Conservation (phyloP, 2,797 vertebrate species). For the Melopsittacus undulatus region DNA sequence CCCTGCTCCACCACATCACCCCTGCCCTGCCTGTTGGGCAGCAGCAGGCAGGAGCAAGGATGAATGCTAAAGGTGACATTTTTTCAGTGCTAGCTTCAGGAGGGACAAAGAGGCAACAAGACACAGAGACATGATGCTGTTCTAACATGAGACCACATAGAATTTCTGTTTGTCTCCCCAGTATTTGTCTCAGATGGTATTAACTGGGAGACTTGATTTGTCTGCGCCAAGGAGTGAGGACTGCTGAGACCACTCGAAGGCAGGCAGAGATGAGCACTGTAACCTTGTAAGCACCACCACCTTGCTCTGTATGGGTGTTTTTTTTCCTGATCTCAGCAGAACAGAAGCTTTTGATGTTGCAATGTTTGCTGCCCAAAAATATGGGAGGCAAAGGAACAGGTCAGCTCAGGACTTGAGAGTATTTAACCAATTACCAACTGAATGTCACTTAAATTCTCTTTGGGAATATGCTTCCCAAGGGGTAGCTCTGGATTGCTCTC, state of each 20-base stretch:
- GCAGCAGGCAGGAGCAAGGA: not conserved
- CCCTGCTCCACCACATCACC: rapidly evolving
- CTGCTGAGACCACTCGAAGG: not conserved
- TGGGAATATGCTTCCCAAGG: not conserved
- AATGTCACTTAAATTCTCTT: not conserved
- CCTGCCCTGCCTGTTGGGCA: not conserved
- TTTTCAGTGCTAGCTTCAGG: not conserved
- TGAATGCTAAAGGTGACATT: rapidly evolving
- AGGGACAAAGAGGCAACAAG: not conserved
- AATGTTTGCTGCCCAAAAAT: conserved; percentile 29
- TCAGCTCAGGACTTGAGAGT: not conserved
- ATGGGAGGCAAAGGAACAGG: conserved; percentile 32
- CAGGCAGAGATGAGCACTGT: not conserved
- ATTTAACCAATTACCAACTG: not conserved
- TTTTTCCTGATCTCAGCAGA: not conserved
- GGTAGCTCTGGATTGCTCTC: not conserved
- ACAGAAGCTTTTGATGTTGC: conserved; percentile 9
- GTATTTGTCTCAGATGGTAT: not conserved
- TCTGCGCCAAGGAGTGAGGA: rapidly evolving
- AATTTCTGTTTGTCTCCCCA: not conserved
- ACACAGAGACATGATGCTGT: rapidly evolving
- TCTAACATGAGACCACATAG: not conserved
- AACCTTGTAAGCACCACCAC: not conserved
- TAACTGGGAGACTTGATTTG: not conserved
- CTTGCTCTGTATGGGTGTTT: not conserved